A percentile compares a stretch with the other conserved stretches of the same genome.
phyloP scores from a whole-genome alignment of 2,113 vertebrate genomes.

The Neolamprologus falcicula region DNA sequence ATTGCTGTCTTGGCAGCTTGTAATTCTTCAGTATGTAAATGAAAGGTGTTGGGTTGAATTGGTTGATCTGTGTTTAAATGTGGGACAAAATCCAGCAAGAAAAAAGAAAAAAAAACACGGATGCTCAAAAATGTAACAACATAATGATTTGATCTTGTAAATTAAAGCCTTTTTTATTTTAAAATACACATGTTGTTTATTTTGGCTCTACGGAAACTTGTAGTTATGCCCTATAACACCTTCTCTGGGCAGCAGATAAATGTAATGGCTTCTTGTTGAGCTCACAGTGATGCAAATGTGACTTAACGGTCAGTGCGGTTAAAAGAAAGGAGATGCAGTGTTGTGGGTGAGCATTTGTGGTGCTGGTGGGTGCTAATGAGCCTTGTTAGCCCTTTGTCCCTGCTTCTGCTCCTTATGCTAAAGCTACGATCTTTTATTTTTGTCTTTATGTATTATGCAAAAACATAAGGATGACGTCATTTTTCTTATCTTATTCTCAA shows the following conservation, averaged over 20 bases:
- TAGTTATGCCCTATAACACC: not conserved
- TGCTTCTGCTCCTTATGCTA: not conserved
- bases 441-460: not conserved
- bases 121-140: not conserved
- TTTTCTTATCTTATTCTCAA: not conserved
- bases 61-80: not conserved
- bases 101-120: fast-evolving
- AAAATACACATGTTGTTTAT: not conserved
- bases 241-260: fast-evolving
- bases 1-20: not conserved
- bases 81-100: not conserved
- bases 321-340: not conserved
- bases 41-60: not conserved
- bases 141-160: not conserved
- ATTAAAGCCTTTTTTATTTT: not conserved
- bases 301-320: not conserved
- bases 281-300: not conserved
- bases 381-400: not conserved
- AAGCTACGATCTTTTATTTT: not conserved
- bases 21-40: not conserved
- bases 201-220: not conserved
- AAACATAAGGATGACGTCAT: not conserved
- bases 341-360: not conserved
- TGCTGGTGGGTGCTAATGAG: not conserved
- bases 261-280: not conserved